Conservation (phyloP, 2,113 vertebrate genomes). For the Lepus europaeus region DNA sequence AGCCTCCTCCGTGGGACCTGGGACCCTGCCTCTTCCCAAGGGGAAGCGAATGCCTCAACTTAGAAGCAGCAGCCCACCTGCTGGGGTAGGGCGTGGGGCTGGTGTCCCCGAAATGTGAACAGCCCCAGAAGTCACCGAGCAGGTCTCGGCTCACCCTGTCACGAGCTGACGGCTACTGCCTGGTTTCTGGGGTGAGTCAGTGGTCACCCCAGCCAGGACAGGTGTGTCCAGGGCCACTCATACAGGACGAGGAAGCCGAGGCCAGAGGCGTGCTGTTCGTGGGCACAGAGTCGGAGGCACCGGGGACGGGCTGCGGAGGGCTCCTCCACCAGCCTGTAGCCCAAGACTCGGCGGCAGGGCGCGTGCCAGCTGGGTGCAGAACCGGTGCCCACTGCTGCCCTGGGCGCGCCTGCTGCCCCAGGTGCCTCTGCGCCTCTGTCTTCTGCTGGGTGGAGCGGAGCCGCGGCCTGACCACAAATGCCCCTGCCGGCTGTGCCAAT, state of each 20-base stretch:
- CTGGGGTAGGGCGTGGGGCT: background rate
- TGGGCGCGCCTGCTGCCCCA: accelerated
- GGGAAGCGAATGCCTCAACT: accelerated
- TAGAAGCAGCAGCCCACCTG: background rate
- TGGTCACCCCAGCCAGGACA: background rate
- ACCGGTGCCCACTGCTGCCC: background rate
- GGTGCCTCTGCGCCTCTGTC: background rate
- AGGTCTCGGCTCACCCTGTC: background rate
- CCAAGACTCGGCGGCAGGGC: background rate
- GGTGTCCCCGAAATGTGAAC: background rate
- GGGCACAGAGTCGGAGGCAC: background rate
- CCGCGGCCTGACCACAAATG: slow-evolving; percentile 73
- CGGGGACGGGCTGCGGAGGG: accelerated
- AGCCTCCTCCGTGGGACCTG: background rate
- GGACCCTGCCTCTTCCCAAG: background rate
- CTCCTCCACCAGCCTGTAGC: background rate
- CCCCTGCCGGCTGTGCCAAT: slow-evolving; percentile 91
- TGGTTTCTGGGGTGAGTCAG: background rate
- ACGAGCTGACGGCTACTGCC: background rate
- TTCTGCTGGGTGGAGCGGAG: background rate
- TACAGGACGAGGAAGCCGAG: background rate
- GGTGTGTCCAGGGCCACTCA: background rate
- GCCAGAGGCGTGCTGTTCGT: background rate
- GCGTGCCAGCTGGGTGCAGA: accelerated
- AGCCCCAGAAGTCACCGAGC: background rate